phyloP scores from a whole-genome alignment of 1,140 invertebrate genomes.

The Drosophila subpulchrella region DNA sequence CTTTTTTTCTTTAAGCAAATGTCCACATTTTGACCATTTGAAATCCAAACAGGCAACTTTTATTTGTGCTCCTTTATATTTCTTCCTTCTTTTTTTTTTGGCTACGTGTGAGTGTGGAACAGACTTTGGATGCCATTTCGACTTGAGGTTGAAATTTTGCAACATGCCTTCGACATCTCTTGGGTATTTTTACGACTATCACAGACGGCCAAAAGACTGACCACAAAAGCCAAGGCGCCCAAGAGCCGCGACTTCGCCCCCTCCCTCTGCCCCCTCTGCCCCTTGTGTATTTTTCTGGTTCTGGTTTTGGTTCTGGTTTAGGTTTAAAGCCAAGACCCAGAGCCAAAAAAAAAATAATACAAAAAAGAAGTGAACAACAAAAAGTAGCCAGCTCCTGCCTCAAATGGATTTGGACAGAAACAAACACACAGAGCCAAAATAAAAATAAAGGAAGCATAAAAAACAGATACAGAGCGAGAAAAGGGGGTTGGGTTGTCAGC shows the following conservation, averaged over 20 bases:
- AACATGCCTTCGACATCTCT: constrained; percentile 81
- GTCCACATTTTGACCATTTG: constrained; percentile 80
- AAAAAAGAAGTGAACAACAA: constrained; percentile 2
- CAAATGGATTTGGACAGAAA: constrained; percentile 46
- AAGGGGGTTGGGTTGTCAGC: not conserved
- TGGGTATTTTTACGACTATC: constrained; percentile 79
- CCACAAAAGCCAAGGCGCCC: constrained; percentile 52
- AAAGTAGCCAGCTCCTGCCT: constrained; percentile 20
- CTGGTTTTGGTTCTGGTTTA: constrained; percentile 39
- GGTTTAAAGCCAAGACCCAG: constrained; percentile 26
- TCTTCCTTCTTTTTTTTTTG: not conserved
- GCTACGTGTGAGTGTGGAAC: constrained; percentile 22
- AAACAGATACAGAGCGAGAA: constrained; percentile 29
- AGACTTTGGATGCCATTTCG: constrained; percentile 59
- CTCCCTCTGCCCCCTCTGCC: too few relatives aligned
- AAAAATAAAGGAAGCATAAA: constrained; percentile 12
- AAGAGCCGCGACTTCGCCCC: constrained; percentile 35
- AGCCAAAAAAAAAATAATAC: constrained; percentile 1
- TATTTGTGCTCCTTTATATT: constrained; percentile 23
- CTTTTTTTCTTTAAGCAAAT: constrained; percentile 61
- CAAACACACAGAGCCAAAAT: constrained; percentile 28
- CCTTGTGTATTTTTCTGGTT: constrained; percentile 1
- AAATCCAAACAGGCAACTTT: constrained; percentile 80
- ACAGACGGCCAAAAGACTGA: constrained; percentile 43
- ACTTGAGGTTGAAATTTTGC: constrained; percentile 81